Evolutionary conservation across 1,140 invertebrate genomes (phyloP), one percentile per base, ranked within the genome.

Genomic region (Arctopsyche grandis): DNA sequence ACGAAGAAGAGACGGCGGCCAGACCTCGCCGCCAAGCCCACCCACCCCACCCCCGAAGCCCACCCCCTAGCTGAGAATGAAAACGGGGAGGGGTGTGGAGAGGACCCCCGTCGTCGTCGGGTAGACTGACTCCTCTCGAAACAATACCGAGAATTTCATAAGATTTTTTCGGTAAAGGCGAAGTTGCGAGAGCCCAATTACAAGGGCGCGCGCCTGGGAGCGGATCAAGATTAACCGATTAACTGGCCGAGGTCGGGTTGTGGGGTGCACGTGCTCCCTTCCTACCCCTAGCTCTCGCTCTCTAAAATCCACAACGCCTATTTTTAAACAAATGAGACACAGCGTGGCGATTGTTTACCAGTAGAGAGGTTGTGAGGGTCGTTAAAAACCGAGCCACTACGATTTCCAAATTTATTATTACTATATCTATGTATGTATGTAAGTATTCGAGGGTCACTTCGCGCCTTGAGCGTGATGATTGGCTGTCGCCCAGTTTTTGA

Each of bases 61-160:
- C 48, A 12, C 10, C 16, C 48, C 29, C 29, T 38, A 38, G 29
- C 29, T 1, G 7, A 38, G 29, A 38, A 38, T 38, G 7, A 38
- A 38, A 7, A 38, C 7, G 29, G 29, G 29, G 29, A 4, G n/a
- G n/a, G n/a, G n/a, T n/a, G n/a, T 38, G 29, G 29, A 4, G 29
- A 38, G 29, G 29, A 38, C 29, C 29, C 29, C 29, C 29, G 29
- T 38, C 29, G 29, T 38, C 29, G 29, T 38, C 29, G 29, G 29
- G 29, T 38, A 38, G 29, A 38, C 63, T 22, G 22, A 66, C 63
- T 22, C 19, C 63, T 63, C 58, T 9, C 74, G 46, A 76, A 76
- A 76, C 74, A 76, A 76, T 76, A 76, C 74, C 74, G 74, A 76
- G 56, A 76, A 60, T 76, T 76, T 76, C 74, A 76, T 76, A 76